Evolutionary conservation across 2,113 vertebrate genomes (phyloP), one percentile per base, ranked within the genome.

Genomic region (Macroglossus sobrinus): DNA sequence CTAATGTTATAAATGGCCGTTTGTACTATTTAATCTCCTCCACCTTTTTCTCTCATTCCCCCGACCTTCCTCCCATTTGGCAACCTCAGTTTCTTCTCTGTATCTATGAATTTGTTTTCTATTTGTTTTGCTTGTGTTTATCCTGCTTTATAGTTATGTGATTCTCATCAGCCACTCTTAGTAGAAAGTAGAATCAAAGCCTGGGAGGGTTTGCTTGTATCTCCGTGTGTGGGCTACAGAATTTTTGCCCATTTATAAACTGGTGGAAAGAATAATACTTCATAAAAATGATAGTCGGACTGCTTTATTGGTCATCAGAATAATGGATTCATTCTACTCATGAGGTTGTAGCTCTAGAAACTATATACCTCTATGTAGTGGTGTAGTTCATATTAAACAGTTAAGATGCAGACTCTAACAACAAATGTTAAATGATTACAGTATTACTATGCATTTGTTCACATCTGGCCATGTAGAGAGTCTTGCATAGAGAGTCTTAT

Each of bases 231-330:
- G 61, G 43, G n/a, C 89, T 89, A 3, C 89, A 87, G 92, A 59
- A 91, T 89, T 93, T 76, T 87, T 93, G 40, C 40, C 53, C 12
- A 40, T 68, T 85, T 82, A 71, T 84, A 95, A 86, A 74, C 40
- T 59, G 38, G 15, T 84, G 55, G 53, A 55, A 89, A 95, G 93
- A 91, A 30, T 45, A 72, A 16, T 92, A 55, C 69, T 96, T 94
- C 87, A 64, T 78, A 79, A 75, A 93, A 89, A 76, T 71, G 57
- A 79, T 94, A 91, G 45, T 96, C 94, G 93, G 64, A n/a, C 24
- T 90, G 35, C 30, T 92, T 96, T n/a, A 15, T 80, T 94, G 89
- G 45, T 85, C 22, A 7, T 90, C 18, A 92, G 24, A 97, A 79
- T 82, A 88, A 84, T 64, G 38, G 10, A 76, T 78, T 94, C 26